phyloP scores from a whole-genome alignment of 2,797 vertebrate species.

The Toxotes lorentzi region DNA sequence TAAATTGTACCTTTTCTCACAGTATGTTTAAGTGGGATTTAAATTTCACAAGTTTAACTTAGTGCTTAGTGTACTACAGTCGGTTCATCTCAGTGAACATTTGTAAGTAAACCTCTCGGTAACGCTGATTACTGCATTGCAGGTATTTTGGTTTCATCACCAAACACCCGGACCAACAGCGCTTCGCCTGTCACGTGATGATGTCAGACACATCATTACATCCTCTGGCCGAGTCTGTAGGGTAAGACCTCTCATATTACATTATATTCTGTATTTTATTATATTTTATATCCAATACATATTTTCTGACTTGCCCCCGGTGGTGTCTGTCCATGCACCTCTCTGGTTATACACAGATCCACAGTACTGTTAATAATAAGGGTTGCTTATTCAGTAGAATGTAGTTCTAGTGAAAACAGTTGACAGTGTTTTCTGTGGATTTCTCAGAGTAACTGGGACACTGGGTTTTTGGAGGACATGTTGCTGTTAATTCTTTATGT shows the following conservation, averaged over 20 bases:
- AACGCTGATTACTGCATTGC: constrained; percentile 31
- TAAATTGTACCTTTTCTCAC: neutral
- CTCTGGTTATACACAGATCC: neutral
- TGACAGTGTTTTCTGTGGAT: neutral
- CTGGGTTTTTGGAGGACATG: neutral
- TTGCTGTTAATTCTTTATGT: neutral
- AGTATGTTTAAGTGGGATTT: neutral
- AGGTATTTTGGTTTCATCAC: constrained; percentile 99
- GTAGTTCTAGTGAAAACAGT: neutral
- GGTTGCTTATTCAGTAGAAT: neutral
- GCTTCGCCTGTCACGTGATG: constrained; percentile 98
- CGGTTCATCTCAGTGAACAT: neutral
- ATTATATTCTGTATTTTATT: neutral
- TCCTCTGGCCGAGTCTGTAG: constrained; percentile 92
- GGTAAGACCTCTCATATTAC: constrained; percentile 79
- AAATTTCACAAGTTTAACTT: neutral
- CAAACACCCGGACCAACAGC: constrained; percentile 97
- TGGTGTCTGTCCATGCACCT: neutral
- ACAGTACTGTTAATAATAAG: neutral
- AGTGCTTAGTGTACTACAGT: neutral
- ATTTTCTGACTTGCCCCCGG: neutral
- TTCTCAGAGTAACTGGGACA: neutral
- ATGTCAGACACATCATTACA: constrained; percentile 93
- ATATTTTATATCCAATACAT: neutral
- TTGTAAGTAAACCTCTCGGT: neutral